These are phyloP conservation scores for Rhagonycha fulva DNA, from an alignment of 2,888 invertebrate species.

Conservation along the genomic window DNA sequence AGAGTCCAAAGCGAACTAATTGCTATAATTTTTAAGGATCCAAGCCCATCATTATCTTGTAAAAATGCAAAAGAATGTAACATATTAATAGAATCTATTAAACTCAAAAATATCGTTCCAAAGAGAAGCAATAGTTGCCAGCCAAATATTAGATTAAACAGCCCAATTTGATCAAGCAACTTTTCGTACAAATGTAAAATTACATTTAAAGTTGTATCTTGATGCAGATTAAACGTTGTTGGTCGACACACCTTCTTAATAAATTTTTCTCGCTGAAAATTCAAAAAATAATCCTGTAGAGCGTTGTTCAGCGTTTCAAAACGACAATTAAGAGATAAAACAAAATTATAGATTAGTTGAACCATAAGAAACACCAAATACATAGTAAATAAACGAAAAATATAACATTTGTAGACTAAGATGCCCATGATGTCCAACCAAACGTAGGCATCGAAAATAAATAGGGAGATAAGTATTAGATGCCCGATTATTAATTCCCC, in stretches of 20 bases:
- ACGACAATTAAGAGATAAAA: neutral
- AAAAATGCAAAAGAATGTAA: neutral
- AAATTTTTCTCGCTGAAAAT: neutral
- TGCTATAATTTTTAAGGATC: neutral
- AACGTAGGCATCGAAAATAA: conserved; percentile 5
- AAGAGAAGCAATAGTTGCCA: neutral
- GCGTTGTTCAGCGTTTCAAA: neutral
- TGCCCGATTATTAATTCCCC: neutral
- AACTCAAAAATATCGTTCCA: neutral
- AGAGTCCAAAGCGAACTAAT: neutral
- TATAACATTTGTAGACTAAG: neutral
- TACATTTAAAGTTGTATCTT: neutral
- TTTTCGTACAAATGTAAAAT: neutral
- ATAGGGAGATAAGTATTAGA: neutral
- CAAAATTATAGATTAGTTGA: conserved; percentile 5
- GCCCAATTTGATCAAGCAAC: neutral
- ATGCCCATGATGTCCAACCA: conserved; percentile 1
- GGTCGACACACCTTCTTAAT: neutral
- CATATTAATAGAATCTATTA: neutral
- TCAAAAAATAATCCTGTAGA: neutral
- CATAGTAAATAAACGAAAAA: conserved; percentile 5
- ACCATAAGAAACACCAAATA: neutral
- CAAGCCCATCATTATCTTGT: neutral
- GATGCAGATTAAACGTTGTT: too few species aligned
- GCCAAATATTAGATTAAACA: conserved; percentile 2